These are phyloP conservation scores for Cryptoblepharus egeriae DNA, from an alignment of 2,797 vertebrate genomes.

Conservation along the genomic window DNA sequence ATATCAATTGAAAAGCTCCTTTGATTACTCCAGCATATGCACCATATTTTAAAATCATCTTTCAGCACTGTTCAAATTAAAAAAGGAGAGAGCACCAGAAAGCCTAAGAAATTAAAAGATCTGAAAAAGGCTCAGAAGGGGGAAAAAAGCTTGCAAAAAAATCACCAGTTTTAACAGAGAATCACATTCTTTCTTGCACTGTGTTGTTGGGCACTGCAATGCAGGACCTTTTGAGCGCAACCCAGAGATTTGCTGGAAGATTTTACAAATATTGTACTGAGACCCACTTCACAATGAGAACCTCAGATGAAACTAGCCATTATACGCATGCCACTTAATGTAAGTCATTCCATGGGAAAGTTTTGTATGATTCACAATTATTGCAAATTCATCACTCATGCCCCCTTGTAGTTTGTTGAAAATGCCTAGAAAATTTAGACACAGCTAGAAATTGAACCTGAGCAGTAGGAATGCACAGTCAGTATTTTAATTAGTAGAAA, in stretches of 20 bases:
- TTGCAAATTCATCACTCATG: neutral
- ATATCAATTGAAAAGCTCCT: neutral
- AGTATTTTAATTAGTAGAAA: neutral
- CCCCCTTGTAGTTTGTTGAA: neutral
- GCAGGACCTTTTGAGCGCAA: neutral
- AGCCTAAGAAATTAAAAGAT: neutral
- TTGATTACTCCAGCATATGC: neutral
- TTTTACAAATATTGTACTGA: neutral
- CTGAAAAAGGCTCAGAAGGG: neutral
- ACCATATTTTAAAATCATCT: neutral
- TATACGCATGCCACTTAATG: neutral
- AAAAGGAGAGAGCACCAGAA: neutral
- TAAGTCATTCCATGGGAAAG: neutral
- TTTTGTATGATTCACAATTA: slow-evolving; percentile 25
- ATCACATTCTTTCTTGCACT: neutral
- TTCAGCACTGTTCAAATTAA: neutral
- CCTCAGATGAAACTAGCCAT: neutral
- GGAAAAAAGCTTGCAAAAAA: neutral
- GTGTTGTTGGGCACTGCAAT: neutral
- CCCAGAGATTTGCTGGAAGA: neutral
- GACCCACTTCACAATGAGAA: neutral
- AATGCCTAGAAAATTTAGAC: slow-evolving; percentile 31
- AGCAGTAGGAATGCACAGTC: slow-evolving; percentile 16
- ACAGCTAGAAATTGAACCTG: slow-evolving; percentile 6
- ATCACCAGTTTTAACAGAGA: neutral